Evolutionary conservation across 2,888 invertebrate genomes (phyloP), one percentile per base, ranked within the genome.

Genomic region (Bellardia pandia): DNA sequence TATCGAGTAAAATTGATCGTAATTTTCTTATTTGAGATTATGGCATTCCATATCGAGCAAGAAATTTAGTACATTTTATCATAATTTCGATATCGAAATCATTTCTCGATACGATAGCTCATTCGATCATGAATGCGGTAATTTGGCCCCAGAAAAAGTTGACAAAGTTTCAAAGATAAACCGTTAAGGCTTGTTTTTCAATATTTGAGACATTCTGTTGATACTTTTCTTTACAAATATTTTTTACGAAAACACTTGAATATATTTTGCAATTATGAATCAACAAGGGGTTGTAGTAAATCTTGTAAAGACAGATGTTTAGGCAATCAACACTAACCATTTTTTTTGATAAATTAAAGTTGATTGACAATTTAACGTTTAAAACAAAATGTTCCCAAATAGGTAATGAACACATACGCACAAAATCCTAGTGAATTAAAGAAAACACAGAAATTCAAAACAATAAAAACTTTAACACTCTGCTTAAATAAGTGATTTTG

Each of bases 341-440:
- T 37, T 37, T 37, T 60, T 37, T 37, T 37, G 37, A 45, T 33
- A 33, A 33, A 60, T 33, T 60, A 0, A 45, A 60, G 30, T 9
- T 60, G 60, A 60, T 60, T 60, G 33, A 60, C 60, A 60, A 60
- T 33, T 14, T 30, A 60, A 60, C 13, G 60, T 33, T 7, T 33
- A 16, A 60, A 60, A 13, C 33, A 11, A 60, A 60, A 60, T 13
- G 14, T 33, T 33, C 60, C 30, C 3, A 13, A 33, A 60, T 30
- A 60, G 30, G 3, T 30, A 60, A 60, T 2, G 33, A 30, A 60
- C 3, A 23, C 9, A 7, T 56, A 23, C 16, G 23, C 33, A 60
- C 33, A 60, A 33, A 33, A 16, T 33, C 13, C 33, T 33, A 0
- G 4, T 60, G 11, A 33, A 60, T 33, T 7, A 45, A 45, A 45